phyloP scores from a whole-genome alignment of 2,888 invertebrate genomes.

The Drosophila multiciliata region DNA sequence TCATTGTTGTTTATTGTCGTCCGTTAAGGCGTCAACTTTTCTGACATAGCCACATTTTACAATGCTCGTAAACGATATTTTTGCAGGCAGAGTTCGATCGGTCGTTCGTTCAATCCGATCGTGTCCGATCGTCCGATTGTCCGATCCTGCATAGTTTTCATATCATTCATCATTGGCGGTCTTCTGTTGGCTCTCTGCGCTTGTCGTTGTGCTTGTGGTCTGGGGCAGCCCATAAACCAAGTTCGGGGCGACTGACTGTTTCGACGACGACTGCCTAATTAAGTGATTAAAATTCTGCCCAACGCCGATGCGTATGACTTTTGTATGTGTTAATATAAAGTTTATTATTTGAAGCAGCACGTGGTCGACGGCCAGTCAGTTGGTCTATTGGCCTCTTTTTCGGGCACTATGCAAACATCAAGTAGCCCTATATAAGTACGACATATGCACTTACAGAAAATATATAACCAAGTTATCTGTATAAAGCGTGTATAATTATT shows the following conservation, averaged over 20 bases:
- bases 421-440: constrained; percentile 38
- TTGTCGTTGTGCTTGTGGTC: constrained; percentile 24
- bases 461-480: neutral
- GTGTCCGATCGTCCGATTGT: constrained; percentile 29
- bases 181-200: constrained; percentile 6
- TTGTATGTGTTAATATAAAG: constrained; percentile 85
- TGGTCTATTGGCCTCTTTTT: constrained; percentile 53
- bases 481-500: neutral
- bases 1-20: constrained; percentile 72
- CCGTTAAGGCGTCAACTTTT: constrained; percentile 68
- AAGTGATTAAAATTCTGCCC: constrained; percentile 84
- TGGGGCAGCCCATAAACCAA: constrained; percentile 54
- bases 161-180: constrained; percentile 57
- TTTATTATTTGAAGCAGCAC: constrained; percentile 85
- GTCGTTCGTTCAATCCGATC: constrained; percentile 11
- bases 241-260: constrained; percentile 33
- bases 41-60: constrained; percentile 64
- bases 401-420: constrained; percentile 40
- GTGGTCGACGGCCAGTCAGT: constrained; percentile 74
- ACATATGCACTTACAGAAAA: constrained; percentile 13
- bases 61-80: constrained; percentile 63
- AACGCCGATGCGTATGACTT: constrained; percentile 82
- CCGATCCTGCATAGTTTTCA: constrained; percentile 64
- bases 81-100: constrained; percentile 54
- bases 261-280: constrained; percentile 75